Percentiles rank a stretch among this genome's conserved stretches.
Evolutionary conservation across 2,113 vertebrate genomes (phyloP).

Genomic region (Psittacara wagleri): DNA sequence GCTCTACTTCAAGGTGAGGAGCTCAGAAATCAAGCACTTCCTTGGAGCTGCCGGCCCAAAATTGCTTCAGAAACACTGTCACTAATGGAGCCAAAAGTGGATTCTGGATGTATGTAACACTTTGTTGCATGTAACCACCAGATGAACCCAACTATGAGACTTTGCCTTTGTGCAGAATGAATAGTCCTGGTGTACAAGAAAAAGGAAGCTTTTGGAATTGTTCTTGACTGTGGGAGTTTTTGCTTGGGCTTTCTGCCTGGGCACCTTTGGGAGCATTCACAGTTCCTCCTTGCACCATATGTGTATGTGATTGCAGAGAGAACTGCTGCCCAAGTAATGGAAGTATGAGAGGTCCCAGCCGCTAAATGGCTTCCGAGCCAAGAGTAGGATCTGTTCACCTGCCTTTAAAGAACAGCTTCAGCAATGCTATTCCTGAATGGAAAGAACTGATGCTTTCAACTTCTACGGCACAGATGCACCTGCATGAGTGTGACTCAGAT

Average conservation of each 20-base stretch:
- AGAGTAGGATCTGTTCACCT: background rate
- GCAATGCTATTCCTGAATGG: background rate
- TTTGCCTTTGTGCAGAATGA: background rate
- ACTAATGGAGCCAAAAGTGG: background rate
- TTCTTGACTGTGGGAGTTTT: background rate
- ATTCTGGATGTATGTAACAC: background rate
- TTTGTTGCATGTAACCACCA: fast-evolving
- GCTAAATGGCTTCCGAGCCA: background rate
- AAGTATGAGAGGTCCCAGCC: background rate
- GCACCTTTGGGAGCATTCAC: background rate
- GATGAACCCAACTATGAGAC: background rate
- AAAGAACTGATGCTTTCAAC: background rate
- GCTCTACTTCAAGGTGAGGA: background rate
- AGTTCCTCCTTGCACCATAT: background rate
- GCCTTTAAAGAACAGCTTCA: background rate
- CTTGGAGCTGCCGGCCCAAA: background rate
- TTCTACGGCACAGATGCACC: background rate
- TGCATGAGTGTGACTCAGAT: background rate
- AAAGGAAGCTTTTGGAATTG: background rate
- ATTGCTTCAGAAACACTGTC: background rate
- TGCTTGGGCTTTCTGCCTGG: background rate
- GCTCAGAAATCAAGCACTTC: background rate
- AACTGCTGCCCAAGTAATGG: background rate
- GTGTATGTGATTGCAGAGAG: background rate
- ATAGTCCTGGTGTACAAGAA: background rate